Percentiles rank a stretch among this genome's conserved stretches.
These are phyloP conservation scores for Rhopalosiphum padi DNA, from an alignment of 1,140 invertebrate species.

Conservation along the genomic window DNA sequence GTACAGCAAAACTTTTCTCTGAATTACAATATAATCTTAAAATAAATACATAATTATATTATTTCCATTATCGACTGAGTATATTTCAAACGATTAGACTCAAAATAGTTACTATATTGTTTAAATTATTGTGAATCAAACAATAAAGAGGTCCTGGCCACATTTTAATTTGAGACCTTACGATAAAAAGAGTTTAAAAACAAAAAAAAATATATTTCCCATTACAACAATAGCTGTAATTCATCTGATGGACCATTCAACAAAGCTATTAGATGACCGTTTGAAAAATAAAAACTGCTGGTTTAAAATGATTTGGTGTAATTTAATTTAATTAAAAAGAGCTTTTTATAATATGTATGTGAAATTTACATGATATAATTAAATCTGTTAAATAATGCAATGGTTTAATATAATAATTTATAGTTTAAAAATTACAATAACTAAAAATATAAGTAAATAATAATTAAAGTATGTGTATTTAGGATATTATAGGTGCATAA, in stretches of 20 bases:
- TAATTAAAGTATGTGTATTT: not conserved
- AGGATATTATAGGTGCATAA: no score
- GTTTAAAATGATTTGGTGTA: not conserved
- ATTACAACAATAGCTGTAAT: not conserved
- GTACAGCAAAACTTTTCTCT: not conserved
- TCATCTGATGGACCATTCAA: not conserved
- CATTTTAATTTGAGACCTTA: not conserved
- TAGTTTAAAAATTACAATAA: not conserved
- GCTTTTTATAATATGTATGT: not conserved
- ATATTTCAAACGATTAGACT: not conserved
- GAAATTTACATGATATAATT: not conserved
- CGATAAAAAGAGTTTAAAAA: not conserved
- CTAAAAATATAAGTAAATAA: not conserved
- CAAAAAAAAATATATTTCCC: not conserved
- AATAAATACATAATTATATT: not conserved
- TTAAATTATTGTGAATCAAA: not conserved
- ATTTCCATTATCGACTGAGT: not conserved
- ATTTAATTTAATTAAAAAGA: constrained; percentile 22
- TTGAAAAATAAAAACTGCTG: constrained; percentile 26
- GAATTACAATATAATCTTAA: not conserved
- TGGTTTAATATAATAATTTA: not conserved
- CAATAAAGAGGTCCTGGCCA: not conserved
- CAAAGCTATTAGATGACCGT: constrained; percentile 26
- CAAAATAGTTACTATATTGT: not conserved
- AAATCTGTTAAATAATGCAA: not conserved